These are phyloP conservation scores for Euglossa dilemma DNA, from an alignment of 1,140 invertebrate genomes.

Conservation along the genomic window DNA sequence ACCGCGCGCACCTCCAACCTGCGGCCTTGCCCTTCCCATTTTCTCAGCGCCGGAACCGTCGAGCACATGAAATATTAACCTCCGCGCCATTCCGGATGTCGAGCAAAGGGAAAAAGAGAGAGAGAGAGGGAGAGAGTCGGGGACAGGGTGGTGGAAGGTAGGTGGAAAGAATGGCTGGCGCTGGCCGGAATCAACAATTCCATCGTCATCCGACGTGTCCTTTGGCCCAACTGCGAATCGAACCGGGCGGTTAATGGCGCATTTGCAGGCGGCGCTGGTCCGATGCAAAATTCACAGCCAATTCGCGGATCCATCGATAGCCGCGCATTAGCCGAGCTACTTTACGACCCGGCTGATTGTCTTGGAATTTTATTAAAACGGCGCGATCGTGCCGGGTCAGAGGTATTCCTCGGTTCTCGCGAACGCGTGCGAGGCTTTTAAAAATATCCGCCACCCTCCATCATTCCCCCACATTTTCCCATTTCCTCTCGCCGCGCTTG, in stretches of 20 bases:
- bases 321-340: neutral
- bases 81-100: slow-evolving; percentile 64
- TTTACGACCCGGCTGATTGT: neutral
- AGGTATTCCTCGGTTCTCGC: neutral
- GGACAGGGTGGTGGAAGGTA: neutral
- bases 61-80: slow-evolving; percentile 75
- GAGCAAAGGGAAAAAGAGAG: slow-evolving; percentile 18
- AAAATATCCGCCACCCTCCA: neutral
- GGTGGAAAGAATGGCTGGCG: slow-evolving; percentile 39
- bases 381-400: neutral
- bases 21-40: slow-evolving; percentile 71
- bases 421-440: neutral
- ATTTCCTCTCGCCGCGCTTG: neutral
- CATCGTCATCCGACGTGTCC: slow-evolving; percentile 7
- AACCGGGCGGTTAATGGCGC: neutral
- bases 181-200: slow-evolving; percentile 52
- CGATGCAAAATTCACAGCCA: slow-evolving; percentile 4
- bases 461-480: no score
- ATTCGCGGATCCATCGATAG: neutral
- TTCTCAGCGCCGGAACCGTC: slow-evolving; percentile 74
- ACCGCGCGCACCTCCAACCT: slow-evolving; percentile 55
- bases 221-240: neutral
- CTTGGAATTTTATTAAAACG: neutral
- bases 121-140: slow-evolving; percentile 14
- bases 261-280: neutral